Evolutionary conservation across 2,113 vertebrate genomes (phyloP).

Genomic region (Ginglymostoma cirratum): DNA sequence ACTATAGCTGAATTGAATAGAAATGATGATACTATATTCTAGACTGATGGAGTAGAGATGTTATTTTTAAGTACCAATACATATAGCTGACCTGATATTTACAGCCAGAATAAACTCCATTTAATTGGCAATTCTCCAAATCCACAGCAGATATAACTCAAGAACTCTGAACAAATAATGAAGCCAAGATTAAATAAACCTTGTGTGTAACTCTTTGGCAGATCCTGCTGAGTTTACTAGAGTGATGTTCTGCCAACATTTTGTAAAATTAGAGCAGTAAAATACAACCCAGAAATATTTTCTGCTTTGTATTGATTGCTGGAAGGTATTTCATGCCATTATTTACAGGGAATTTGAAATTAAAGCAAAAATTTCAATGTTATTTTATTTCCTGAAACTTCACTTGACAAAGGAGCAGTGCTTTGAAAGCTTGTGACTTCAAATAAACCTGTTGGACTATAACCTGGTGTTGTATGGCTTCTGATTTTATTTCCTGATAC

Average conservation of each 20-base stretch:
- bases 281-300: background rate
- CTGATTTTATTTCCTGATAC: background rate
- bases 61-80: background rate
- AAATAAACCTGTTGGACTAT: too few species aligned
- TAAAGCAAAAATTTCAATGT: background rate
- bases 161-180: background rate
- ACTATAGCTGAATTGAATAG: background rate
- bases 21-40: background rate
- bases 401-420: too few species aligned
- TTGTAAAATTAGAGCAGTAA: background rate
- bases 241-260: background rate
- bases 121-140: background rate
- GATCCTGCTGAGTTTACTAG: background rate
- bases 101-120: background rate
- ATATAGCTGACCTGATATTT: background rate
- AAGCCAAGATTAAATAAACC: background rate
- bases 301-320: background rate
- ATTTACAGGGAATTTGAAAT: background rate
- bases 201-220: background rate
- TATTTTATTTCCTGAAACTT: background rate
- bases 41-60: background rate
- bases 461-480: too few species aligned
- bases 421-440: too few species aligned
- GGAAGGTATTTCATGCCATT: background rate
- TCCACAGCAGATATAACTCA: background rate